Evolutionary conservation across 2,888 invertebrate species (phyloP), one percentile per base, ranked within the genome.

Genomic region (Bedellia somnulentella): DNA sequence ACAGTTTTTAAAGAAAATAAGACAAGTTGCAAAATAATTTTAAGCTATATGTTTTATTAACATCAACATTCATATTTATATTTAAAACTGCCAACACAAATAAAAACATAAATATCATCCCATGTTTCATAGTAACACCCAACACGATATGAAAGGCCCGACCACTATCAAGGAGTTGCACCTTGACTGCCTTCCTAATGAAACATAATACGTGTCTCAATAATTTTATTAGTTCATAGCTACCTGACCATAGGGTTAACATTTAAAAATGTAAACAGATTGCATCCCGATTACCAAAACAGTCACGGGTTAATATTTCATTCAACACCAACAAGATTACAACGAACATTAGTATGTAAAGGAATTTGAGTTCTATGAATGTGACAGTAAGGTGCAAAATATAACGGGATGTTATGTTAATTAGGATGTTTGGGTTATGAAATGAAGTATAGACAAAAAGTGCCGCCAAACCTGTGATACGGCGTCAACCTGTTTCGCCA

Each of bases 381-480:
- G 10, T 21, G 9, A 21, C 5, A 24, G 11, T 24, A 24, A 1
- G 24, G 24, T 24, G 11, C 9, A n/a, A 3, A n/a, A n/a, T 21
- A n/a, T 8, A 21, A n/a, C 8, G 10, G 10, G 9, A n/a, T n/a
- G 3, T 3, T 10, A 10, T n/a, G 21, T 8, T 21, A 3, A 3
- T n/a, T 2, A 21, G 2, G 21, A 3, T 21, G 21, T 21, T 21
- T 21, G 10, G 8, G 10, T n/a, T n/a, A 21, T 10, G 12, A 8
- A 12, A 12, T 5, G n/a, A 17, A 29, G 16, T 36, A 33, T 38
- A 44, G 41, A 56, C 48, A 70, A 71, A 71, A 73, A 73, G 56
- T 53, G 62, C 73, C 73, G 73, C 66, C 73, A 71, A 66, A 70
- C 61, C 40, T 43, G n/a, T n/a, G n/a, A n/a, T n/a, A n/a, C n/a